Evolutionary conservation across 2,113 vertebrate species (phyloP).

Genomic region (Sminthopsis crassicaudata): DNA sequence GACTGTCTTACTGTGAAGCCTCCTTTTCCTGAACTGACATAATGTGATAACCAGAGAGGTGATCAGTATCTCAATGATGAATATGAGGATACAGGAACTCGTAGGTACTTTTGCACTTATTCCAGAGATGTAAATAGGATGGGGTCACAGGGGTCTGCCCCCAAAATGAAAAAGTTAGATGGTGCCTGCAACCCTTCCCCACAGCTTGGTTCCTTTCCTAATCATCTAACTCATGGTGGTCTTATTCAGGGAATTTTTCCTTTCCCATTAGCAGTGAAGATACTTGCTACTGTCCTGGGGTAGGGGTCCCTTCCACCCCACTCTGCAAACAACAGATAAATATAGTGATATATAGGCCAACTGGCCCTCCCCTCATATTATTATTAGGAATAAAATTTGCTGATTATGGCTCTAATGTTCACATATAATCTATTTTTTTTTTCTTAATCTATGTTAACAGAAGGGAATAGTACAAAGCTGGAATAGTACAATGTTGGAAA

Average conservation of each 20-base stretch:
- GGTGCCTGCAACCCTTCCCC: not conserved
- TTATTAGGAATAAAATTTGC: not conserved
- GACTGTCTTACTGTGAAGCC: not conserved
- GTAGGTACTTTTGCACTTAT: not conserved
- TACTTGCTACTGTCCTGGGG: not conserved
- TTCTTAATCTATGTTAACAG: not conserved
- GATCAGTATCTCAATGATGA: not conserved
- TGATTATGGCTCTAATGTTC: not conserved
- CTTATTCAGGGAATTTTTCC: not conserved
- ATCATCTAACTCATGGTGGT: not conserved
- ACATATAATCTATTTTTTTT: not conserved
- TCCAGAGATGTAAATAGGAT: not conserved
- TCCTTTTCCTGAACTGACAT: not conserved
- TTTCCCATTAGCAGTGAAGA: not conserved
- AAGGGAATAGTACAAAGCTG: not conserved
- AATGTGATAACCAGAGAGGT: not conserved
- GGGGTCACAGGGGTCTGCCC: not conserved
- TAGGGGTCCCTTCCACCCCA: not conserved
- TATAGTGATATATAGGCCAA: not conserved
- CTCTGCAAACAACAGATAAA: not conserved
- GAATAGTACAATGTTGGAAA: not conserved
- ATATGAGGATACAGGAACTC: not conserved
- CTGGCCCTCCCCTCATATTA: not conserved
- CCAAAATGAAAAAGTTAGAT: not conserved
- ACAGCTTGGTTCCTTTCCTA: not conserved